Evolutionary conservation across 2,113 vertebrate genomes (phyloP), one percentile per base, ranked within the genome.

Genomic region (Muntiacus muntjak): DNA sequence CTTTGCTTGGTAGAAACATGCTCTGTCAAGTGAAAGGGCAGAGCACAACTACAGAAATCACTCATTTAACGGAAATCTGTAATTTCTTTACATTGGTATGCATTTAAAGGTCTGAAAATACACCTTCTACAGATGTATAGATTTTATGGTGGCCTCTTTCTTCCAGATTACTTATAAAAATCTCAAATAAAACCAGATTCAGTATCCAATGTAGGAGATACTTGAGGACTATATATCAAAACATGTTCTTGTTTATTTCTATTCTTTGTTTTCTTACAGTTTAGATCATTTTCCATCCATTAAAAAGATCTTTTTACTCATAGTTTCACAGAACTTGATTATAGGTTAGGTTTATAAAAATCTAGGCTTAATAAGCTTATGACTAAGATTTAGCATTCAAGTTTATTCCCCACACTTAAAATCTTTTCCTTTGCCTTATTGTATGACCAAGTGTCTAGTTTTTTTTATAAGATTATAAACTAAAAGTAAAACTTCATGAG

Each of bases 381-480:
- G 36, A 57, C 12, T 96, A 93, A 78, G 86, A 78, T 11, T 92
- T 84, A 71, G 21, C n/a, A 57, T 43, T 82, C 33, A 47, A 57
- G 91, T 94, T 86, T 3, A 55, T 81, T 40, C 5, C 33, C 12
- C 5, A 33, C 43, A 40, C 50, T 96, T 94, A 85, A 88, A 43
- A 81, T 87, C 10, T 87, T 83, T 91, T 54, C 1, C 5, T 64
- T 58, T 23, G 33, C 10, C 9, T 94, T 92, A 84, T 6, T 95
- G 13, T 17, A 71, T 79, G 85, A 43, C 93, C 17, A 90, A 87
- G 19, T 55, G 40, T 52, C 3, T 95, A 90, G 71, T 5, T 58
- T 84, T 96, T 96, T 95, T 84, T 47, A 64, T 94, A n/a, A 95
- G 30, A 78, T 87, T 84, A 81, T 52, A 87, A 91, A 45, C 28